Conservation (phyloP, 2,113 vertebrate genomes). For the Chloropsis hardwickii region DNA sequence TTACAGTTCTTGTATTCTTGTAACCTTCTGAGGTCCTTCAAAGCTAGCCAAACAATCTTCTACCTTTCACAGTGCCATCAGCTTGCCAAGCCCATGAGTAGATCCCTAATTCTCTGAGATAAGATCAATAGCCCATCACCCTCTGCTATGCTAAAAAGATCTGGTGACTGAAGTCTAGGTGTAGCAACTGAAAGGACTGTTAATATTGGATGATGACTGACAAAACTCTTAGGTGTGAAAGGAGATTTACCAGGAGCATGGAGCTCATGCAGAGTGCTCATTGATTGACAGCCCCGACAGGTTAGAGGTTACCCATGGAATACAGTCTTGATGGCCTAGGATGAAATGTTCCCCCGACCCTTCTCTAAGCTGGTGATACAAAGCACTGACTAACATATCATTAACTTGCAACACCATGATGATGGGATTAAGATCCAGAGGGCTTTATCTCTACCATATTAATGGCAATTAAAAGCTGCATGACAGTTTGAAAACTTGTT, state of each 20-base stretch:
- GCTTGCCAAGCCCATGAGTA: not conserved
- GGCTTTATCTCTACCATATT: slow-evolving; percentile 64
- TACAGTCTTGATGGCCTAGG: slow-evolving; percentile 50
- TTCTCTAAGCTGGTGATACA: slow-evolving; percentile 36
- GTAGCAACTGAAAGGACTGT: slow-evolving; percentile 1
- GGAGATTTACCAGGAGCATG: slow-evolving; percentile 1
- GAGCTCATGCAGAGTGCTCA: not conserved
- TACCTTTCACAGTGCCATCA: not conserved
- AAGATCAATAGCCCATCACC: not conserved
- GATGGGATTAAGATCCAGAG: slow-evolving; percentile 63
- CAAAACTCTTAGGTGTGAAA: slow-evolving; percentile 50
- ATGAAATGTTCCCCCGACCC: slow-evolving; percentile 51
- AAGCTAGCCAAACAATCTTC: slow-evolving; percentile 33
- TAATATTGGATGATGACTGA: slow-evolving; percentile 45
- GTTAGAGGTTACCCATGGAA: slow-evolving; percentile 46
- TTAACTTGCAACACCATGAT: slow-evolving; percentile 51
- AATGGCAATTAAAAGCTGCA: slow-evolving; percentile 67
- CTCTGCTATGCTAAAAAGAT: not conserved
- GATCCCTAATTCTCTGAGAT: not conserved
- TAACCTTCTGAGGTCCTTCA: slow-evolving; percentile 24
- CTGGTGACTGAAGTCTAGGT: not conserved
- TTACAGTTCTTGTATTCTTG: slow-evolving; percentile 4
- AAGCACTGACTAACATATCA: slow-evolving; percentile 60
- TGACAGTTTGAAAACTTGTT: slow-evolving; percentile 61
- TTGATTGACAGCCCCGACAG: slow-evolving; percentile 50